phyloP scores from a whole-genome alignment of 2,113 vertebrate species.

The Cephalopholis sonnerati region DNA sequence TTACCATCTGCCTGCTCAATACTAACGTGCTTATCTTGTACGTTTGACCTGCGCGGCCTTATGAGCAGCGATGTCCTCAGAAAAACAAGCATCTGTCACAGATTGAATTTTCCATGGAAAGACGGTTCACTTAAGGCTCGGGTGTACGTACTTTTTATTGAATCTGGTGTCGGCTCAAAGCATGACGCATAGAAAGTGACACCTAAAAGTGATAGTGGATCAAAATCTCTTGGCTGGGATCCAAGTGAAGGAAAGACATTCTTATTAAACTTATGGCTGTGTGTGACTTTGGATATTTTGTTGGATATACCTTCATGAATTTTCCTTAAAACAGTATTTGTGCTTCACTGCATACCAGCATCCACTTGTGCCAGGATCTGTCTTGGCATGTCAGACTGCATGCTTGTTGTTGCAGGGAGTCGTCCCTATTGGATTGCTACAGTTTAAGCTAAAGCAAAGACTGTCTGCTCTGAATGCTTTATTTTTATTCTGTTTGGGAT shows the following conservation, averaged over 20 bases:
- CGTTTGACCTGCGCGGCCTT: conserved; percentile 70
- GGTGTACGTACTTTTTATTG: conserved; percentile 26
- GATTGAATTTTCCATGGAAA: conserved; percentile 38
- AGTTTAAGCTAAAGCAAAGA: conserved; percentile 27
- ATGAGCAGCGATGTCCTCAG: conserved; percentile 61
- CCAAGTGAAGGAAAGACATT: conserved; percentile 11
- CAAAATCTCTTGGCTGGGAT: neutral
- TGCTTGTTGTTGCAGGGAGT: conserved; percentile 27
- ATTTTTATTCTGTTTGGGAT: neutral
- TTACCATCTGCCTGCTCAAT: conserved; percentile 79
- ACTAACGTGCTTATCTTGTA: conserved; percentile 83
- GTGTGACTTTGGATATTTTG: neutral
- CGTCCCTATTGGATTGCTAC: conserved; percentile 29
- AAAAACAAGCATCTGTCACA: conserved; percentile 48
- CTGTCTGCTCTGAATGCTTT: neutral
- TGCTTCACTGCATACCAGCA: conserved; percentile 35
- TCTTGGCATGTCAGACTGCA: conserved; percentile 36
- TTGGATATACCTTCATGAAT: conserved; percentile 16
- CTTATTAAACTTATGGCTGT: conserved; percentile 8
- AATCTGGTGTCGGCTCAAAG: conserved; percentile 38
- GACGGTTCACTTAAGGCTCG: conserved; percentile 35
- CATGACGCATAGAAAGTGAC: conserved; percentile 17
- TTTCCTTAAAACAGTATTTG: conserved; percentile 19
- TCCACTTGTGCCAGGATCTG: conserved; percentile 27
- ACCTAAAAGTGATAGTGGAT: neutral